phyloP scores from a whole-genome alignment of 2,888 invertebrate species.

The Gastrophysa polygoni region DNA sequence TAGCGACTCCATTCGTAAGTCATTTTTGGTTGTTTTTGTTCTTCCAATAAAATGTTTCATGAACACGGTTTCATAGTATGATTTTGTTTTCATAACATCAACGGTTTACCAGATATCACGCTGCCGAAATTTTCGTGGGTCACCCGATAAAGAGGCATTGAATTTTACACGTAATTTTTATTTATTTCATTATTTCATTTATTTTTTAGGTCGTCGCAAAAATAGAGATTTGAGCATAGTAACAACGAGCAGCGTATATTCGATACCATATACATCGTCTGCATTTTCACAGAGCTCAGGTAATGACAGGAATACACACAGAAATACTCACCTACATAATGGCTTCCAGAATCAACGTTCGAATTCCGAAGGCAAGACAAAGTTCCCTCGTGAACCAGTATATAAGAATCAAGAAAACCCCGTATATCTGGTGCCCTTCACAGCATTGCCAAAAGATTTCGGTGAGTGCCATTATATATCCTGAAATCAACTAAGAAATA shows the following conservation, averaged over 20 bases:
- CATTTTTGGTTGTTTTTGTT: too few species aligned
- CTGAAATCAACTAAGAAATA: too few species aligned
- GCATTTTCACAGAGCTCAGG: not conserved
- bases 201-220: not conserved
- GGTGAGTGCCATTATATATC: conserved; percentile 23
- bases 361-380: not conserved
- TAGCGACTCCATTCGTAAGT: too few species aligned
- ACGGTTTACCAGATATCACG: too few species aligned
- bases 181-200: not conserved
- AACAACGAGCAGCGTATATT: not conserved
- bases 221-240: not conserved
- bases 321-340: not conserved
- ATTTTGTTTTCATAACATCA: too few species aligned
- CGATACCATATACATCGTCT: not conserved
- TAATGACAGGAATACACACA: not conserved
- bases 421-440: conserved; percentile 28
- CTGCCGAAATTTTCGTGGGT: too few species aligned
- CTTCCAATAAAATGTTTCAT: too few species aligned
- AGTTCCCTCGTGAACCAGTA: conserved; percentile 14
- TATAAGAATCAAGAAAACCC: conserved; percentile 25
- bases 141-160: too few species aligned
- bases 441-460: conserved; percentile 33
- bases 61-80: too few species aligned
- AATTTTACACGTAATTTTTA: too few species aligned
- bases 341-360: not conserved